phyloP scores from a whole-genome alignment of 2,888 invertebrate species.

The Schrankia costaestrigalis region DNA sequence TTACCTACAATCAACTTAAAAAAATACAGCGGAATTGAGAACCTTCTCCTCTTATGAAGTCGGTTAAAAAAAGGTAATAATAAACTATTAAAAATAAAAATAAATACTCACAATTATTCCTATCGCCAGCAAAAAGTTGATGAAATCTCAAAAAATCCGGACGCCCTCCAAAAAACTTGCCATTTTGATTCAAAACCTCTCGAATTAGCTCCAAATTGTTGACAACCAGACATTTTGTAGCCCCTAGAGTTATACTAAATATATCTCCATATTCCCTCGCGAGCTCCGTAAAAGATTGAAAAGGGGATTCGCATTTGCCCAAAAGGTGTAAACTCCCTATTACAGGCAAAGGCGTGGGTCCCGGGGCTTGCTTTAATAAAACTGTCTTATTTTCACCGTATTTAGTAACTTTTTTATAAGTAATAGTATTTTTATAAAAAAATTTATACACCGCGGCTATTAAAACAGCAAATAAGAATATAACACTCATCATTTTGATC shows the following conservation, averaged over 20 bases:
- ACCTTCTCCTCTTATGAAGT: too few species aligned
- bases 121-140: constrained; percentile 90
- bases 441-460: constrained; percentile 55
- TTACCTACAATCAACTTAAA: too few species aligned
- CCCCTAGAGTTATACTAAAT: constrained; percentile 85
- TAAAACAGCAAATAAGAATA: constrained; percentile 49
- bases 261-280: constrained; percentile 86
- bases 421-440: constrained; percentile 44
- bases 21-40: too few species aligned
- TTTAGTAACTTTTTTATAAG: constrained; percentile 40
- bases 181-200: constrained; percentile 89
- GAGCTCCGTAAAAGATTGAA: constrained; percentile 86
- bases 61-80: too few species aligned
- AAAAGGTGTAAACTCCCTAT: constrained; percentile 86
- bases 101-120: constrained; percentile 90
- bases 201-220: constrained; percentile 86
- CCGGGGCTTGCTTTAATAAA: constrained; percentile 78
- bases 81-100: constrained; percentile 1
- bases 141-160: constrained; percentile 91
- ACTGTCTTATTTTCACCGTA: constrained; percentile 41
- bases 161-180: constrained; percentile 90
- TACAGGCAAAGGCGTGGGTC: constrained; percentile 83
- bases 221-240: constrained; percentile 86
- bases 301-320: constrained; percentile 83
- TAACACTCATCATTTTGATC: constrained; percentile 72